Evolutionary conservation across 2,888 invertebrate species (phyloP).

Genomic region (Synergus laeviventris): DNA sequence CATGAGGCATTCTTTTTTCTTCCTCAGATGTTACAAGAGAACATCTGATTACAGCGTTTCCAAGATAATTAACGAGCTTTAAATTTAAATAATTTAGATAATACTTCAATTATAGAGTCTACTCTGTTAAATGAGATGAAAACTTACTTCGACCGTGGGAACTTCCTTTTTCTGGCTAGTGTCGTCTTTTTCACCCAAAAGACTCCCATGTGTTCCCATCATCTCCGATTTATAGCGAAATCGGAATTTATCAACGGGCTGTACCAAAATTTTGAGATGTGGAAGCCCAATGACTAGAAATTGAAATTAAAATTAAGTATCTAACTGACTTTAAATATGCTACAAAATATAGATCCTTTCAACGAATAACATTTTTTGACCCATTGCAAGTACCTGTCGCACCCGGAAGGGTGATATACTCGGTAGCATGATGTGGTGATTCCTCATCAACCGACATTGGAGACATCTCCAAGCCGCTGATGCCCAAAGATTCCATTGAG

Average conservation of each 20-base stretch:
- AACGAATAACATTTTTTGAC: neutral
- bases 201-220: conserved; percentile 87
- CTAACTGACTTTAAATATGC: neutral
- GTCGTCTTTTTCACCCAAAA: conserved; percentile 82
- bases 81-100: conserved; percentile 41
- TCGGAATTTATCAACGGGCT: conserved; percentile 88
- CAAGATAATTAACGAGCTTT: conserved; percentile 78
- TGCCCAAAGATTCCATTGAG: neutral
- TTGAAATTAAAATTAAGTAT: neutral
- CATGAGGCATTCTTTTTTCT: conserved; percentile 79
- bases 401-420: conserved; percentile 8
- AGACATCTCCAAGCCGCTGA: conserved; percentile 11
- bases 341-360: neutral
- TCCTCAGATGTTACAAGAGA: conserved; percentile 82
- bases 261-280: conserved; percentile 81
- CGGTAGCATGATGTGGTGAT: conserved; percentile 1
- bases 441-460: conserved; percentile 25
- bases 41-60: conserved; percentile 83
- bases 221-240: conserved; percentile 92
- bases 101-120: neutral
- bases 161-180: conserved; percentile 82
- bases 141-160: conserved; percentile 85
- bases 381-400: neutral
- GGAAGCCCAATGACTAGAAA: conserved; percentile 66
- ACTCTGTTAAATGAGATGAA: neutral